Evolutionary conservation across 2,888 invertebrate genomes (phyloP).

Genomic region (Drosophila mimetica): DNA sequence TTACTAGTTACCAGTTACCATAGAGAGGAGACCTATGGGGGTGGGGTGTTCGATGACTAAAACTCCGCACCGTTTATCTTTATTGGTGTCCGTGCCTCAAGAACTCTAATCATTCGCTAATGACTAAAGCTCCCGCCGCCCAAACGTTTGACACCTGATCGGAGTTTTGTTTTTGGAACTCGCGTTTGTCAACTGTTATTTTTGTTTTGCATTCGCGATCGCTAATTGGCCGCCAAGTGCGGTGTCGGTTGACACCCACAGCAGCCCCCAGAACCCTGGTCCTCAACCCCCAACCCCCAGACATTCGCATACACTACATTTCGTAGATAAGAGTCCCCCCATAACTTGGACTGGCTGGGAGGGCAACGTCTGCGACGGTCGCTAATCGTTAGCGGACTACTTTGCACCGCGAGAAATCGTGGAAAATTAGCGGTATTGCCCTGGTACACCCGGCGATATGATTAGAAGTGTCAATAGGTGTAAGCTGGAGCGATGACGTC

Average conservation of each 20-base stretch:
- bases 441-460: conserved; percentile 56
- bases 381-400: conserved; percentile 46
- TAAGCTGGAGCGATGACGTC: conserved; percentile 51
- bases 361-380: conserved; percentile 25
- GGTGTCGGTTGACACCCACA: conserved; percentile 36
- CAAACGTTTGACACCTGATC: conserved; percentile 30
- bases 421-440: conserved; percentile 68
- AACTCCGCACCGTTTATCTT: conserved; percentile 9
- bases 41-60: not conserved
- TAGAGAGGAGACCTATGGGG: no score
- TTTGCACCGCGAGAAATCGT: conserved; percentile 50
- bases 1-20: not conserved
- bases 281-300: conserved; percentile 12
- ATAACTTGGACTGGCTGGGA: conserved; percentile 9
- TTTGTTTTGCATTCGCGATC: conserved; percentile 30
- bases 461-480: conserved; percentile 73
- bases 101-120: conserved; percentile 24
- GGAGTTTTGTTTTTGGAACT: not conserved
- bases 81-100: conserved; percentile 8
- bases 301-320: conserved; percentile 12
- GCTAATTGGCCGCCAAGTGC: conserved; percentile 42
- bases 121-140: conserved; percentile 12
- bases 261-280: conserved; percentile 5
- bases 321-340: conserved; percentile 11
- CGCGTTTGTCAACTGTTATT: conserved; percentile 13